A percentile compares a stretch with the other conserved stretches of the same genome.
These are phyloP conservation scores for Camponotus floridanus DNA, from an alignment of 1,140 invertebrate genomes.

Conservation along the genomic window DNA sequence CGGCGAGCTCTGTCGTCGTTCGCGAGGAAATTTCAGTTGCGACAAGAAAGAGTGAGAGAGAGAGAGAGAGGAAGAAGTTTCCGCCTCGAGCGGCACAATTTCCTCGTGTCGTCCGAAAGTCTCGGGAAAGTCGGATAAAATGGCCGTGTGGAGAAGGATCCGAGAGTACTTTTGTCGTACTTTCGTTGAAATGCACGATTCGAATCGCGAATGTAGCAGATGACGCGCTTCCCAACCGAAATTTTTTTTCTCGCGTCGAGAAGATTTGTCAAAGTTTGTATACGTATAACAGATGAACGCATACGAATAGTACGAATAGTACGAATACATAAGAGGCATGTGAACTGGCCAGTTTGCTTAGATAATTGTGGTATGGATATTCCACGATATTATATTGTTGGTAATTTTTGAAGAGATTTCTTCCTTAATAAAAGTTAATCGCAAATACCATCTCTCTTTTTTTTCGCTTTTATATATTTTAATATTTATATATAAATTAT, in stretches of 20 bases:
- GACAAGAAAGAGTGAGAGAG: not conserved
- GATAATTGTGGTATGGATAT: not conserved
- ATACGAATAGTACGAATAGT: not conserved
- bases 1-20: constrained; percentile 54
- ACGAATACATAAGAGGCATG: not conserved
- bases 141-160: not conserved
- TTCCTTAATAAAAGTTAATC: not conserved
- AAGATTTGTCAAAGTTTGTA: too few species aligned
- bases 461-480: too few species aligned
- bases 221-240: constrained; percentile 7
- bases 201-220: not conserved
- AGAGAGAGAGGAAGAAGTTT: not conserved
- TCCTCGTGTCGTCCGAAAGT: constrained; percentile 44
- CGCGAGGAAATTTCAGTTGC: constrained; percentile 36
- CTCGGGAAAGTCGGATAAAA: constrained; percentile 52
- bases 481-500: too few species aligned
- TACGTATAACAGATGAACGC: too few species aligned
- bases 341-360: not conserved
- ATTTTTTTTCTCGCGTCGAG: not conserved
- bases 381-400: not conserved
- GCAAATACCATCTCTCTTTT: not conserved
- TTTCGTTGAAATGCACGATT: constrained; percentile 22
- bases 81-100: constrained; percentile 50
- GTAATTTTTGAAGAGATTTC: not conserved
- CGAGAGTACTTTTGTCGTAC: constrained; percentile 6